Evolutionary conservation across 2,797 vertebrate species (phyloP), one percentile per base, ranked within the genome.

Genomic region (Silurus lanzhouensis): DNA sequence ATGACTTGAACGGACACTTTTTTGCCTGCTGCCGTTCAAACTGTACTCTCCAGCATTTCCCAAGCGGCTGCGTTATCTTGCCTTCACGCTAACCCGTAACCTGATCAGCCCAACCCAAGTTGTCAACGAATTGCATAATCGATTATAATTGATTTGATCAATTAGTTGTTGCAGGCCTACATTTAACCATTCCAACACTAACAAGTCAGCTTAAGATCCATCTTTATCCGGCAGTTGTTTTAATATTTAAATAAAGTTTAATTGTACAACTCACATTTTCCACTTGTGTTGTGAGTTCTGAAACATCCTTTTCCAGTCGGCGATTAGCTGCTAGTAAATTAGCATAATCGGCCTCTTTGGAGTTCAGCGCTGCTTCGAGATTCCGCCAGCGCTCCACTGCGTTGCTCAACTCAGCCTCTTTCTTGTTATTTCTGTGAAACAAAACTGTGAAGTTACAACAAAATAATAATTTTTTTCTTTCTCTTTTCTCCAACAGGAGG

Each of bases 391-490:
- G 95, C 55, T 90, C 87, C 77, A 95, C 38, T 0, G 93, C 92
- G 0, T 88, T 63, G 6, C 46, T 90, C 89, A 96, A 92, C 10
- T 97, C 96, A 0, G 84, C 81, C 91, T 96, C 96, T 38, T 94
- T 95, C 90, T 96, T 96, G 85, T 92, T 92, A 87, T 94, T 93
- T 93, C 97, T 97, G 17, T 68, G 60, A 88, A 14, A 82, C 2
- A 31, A 67, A 10, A 57, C 7, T 12, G 9, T 67, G 9, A 48
- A 61, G 20, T 25, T 3, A 63, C 1, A 46, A n/a, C 57, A 72
- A 72, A 1, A 27, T 27, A 27, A 27, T 27, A 27, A 27, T 27
- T 27, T 27, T 27, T 27, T 27, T 27, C 1, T 1, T 27, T 27
- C 27, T 27, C 27, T 27, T 27, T 27, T 27, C 27, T 27, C 27